phyloP scores from a whole-genome alignment of 2,113 vertebrate species.

The Apistogramma diplotaenia region DNA sequence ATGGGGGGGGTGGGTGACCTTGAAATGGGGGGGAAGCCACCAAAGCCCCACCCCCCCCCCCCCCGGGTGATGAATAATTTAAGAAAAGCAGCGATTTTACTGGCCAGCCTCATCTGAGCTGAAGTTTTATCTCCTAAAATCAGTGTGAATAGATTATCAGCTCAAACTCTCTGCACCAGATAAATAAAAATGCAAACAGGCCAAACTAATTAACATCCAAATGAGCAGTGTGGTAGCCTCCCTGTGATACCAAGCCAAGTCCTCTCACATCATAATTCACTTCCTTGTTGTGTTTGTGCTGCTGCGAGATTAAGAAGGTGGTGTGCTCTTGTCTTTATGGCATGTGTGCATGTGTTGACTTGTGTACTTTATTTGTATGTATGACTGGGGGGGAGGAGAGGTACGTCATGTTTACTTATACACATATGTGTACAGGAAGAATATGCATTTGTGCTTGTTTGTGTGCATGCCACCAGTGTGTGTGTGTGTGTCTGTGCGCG shows the following conservation, averaged over 20 bases:
- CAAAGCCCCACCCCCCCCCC: neutral
- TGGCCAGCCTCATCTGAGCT: constrained; percentile 32
- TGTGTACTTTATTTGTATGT: neutral
- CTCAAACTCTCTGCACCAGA: constrained; percentile 38
- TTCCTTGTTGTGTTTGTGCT: constrained; percentile 33
- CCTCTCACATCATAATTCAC: constrained; percentile 52
- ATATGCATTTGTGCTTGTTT: neutral
- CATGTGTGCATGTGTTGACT: neutral
- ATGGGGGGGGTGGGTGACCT: constrained; percentile 39
- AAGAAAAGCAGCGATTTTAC: constrained; percentile 32
- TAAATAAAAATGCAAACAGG: constrained; percentile 67
- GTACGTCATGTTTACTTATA: constrained; percentile 38
- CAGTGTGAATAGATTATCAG: constrained; percentile 65
- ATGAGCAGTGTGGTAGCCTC: constrained; percentile 48
- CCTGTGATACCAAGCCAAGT: constrained; percentile 56
- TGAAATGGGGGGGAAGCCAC: constrained; percentile 53
- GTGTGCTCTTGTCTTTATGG: constrained; percentile 7
- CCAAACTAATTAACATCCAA: constrained; percentile 71
- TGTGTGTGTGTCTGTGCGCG: neutral
- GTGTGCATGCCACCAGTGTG: neutral
- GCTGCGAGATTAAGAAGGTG: constrained; percentile 48
- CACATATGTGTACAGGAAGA: neutral
- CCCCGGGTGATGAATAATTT: constrained; percentile 58
- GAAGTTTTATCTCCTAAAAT: constrained; percentile 52
- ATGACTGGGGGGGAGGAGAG: neutral